Base-by-base conservation (phyloP, 2,888 invertebrate genomes). In the Xylota sylvarum region DNA sequence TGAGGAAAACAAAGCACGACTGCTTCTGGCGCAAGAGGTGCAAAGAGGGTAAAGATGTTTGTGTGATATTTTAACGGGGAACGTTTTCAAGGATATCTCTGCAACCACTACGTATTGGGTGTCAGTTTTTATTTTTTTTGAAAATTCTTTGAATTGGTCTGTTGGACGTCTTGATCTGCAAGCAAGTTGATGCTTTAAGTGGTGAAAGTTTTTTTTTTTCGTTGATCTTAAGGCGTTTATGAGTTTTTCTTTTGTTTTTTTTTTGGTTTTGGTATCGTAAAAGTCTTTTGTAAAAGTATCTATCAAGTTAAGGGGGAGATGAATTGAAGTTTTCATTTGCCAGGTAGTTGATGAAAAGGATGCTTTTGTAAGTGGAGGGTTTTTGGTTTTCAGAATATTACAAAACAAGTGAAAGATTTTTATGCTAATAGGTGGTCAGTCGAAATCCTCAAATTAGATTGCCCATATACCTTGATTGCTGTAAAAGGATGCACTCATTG, bases 61-160 rank as follows among this genome's bases (percentile, higher is more conserved):
- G 55, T 65, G 55, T 56, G 65, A 67, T 76, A 76, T 76, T 76
- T 65, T 76, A 76, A 56, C 43, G 27, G 76, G 46, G 48, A 76
- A 46, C 23, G 14, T 56, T 76, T 56, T 76, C 76, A 65, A 76
- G 65, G 76, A 76, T 76, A 65, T 65, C 40, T 60, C 37, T 60
- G 56, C 52, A 56, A 58, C 79, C 72, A 72, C 62, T 35, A 55
- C 37, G 73, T 40, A 48, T 52, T 40, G 69, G 67, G 56, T 64
- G 58, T 72, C 55, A 46, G 40, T 23, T 40, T 46, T 48, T 46
- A 40, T 62, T 50, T 58, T 40, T 23, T 58, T 32, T 55, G 19
- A 32, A 55, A 48, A 62, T 56, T 64, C 40, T 17, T 64, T 56
- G 64, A 56, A 73, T 73, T 73, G 73, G 58, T 50, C 43, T 62